phyloP scores from a whole-genome alignment of 2,888 invertebrate genomes.

The Mantis religiosa region DNA sequence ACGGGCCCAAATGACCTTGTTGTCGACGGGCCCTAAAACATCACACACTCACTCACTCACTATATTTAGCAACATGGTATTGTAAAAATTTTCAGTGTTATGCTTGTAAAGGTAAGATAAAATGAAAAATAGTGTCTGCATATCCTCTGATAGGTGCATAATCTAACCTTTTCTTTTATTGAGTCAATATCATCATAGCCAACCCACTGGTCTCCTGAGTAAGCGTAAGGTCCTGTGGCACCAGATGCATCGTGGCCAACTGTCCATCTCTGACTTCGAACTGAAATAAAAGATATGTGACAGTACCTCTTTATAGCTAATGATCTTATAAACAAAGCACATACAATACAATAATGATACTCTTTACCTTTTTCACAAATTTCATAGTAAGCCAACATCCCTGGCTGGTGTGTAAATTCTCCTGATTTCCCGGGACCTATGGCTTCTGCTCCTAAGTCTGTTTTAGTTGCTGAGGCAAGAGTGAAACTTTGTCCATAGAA shows the following conservation, averaged over 20 bases:
- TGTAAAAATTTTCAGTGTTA: too few relatives aligned
- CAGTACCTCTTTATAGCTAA: neutral
- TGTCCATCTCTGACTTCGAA: constrained; percentile 65
- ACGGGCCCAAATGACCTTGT: too few relatives aligned
- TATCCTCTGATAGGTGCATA: neutral
- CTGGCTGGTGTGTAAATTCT: constrained; percentile 78
- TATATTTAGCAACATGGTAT: too few relatives aligned
- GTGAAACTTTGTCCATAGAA: constrained; percentile 86
- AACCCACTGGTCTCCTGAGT: constrained; percentile 80
- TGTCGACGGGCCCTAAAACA: too few relatives aligned
- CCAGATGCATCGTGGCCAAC: constrained; percentile 53
- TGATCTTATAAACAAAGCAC: neutral
- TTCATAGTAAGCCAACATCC: constrained; percentile 84
- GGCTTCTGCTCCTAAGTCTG: constrained; percentile 57
- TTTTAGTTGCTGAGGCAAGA: constrained; percentile 44
- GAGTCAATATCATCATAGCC: constrained; percentile 81
- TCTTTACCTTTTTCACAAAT: constrained; percentile 58
- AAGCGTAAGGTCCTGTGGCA: constrained; percentile 71
- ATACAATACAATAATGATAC: neutral
- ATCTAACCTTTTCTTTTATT: constrained; percentile 50
- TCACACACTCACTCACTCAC: too few relatives aligned
- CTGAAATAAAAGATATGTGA: constrained; percentile 37
- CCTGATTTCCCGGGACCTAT: constrained; percentile 75
- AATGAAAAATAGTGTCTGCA: too few relatives aligned
- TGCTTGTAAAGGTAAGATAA: too few relatives aligned